These are phyloP conservation scores for Magallana angulata DNA, from an alignment of 1,140 invertebrate species.

Conservation along the genomic window DNA sequence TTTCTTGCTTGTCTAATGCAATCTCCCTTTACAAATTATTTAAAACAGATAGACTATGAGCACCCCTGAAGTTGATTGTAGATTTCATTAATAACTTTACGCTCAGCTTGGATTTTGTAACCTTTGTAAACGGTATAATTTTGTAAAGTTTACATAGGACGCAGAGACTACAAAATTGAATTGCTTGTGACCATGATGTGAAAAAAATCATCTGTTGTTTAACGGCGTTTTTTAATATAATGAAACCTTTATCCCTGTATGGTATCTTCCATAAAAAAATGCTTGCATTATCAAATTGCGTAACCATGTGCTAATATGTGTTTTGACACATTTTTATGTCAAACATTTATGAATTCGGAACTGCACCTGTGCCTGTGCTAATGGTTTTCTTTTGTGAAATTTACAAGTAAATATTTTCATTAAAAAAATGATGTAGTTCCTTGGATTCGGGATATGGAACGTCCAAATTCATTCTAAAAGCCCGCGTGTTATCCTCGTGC, in stretches of 20 bases:
- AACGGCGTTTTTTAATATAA: too few species aligned
- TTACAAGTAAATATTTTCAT: too few species aligned
- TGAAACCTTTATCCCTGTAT: too few species aligned
- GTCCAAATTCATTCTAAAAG: background rate
- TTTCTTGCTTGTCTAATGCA: too few species aligned
- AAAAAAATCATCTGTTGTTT: background rate
- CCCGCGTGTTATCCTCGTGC: background rate
- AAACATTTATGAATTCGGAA: too few species aligned
- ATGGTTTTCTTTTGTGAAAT: too few species aligned
- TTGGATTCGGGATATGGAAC: background rate
- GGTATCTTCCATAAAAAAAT: too few species aligned
- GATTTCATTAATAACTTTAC: background rate
- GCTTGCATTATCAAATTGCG: too few species aligned
- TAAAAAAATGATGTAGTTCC: background rate
- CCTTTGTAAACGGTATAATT: background rate
- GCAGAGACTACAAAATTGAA: background rate
- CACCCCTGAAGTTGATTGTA: background rate
- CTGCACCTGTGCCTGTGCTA: too few species aligned
- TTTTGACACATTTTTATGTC: too few species aligned
- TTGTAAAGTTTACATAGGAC: background rate
- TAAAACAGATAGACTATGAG: background rate
- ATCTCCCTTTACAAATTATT: too few species aligned
- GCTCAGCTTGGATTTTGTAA: background rate
- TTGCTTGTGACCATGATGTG: background rate
- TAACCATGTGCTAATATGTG: too few species aligned